Base-by-base conservation (phyloP, 64 coral and sea anemone species). In the Acropora yongei region DNA sequence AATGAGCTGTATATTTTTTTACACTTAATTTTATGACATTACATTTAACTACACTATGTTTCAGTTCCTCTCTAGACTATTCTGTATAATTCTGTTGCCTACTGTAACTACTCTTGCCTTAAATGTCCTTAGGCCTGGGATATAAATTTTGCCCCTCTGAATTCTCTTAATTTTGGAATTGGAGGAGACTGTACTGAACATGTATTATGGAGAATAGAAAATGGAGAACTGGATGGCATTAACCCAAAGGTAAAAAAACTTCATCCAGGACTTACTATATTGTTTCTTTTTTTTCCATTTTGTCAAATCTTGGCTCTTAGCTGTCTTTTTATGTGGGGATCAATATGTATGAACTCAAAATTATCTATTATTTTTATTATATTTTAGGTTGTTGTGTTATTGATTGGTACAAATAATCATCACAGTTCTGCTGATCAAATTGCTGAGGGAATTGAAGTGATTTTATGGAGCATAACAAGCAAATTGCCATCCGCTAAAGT, bases 161-260 rank as follows among this genome's bases (percentile, higher is more conserved):
- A 90, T 78, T 87, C 94, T 76, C 88, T 99, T 30, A 99, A 99
- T 71, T 99, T 99, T 92, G 94, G 88, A 42, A 96, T 96, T 86
- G 88, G 94, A 18, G 94, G 84, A 47, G 97, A 99, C 20, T 81
- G 72, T 9, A 96, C 97, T 46, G 93, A 99, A 18, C 91, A 96
- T 58, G 79, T 96, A 0, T 76, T 99, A 6, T 99, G 97, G 97
- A 96, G 97, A 80, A 61, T 95, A 76, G 91, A 99, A 78, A 93
- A 96, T 92, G 97, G 97, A 8, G 97, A 99, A 89, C 72, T 99
- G 63, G 94, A 95, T 50, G 57, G 11, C 1, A 46, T 99, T 3
- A 76, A 79, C 45, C 88, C 94, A 44, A 98, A 98, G 90, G 95
- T 96, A 44, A 55, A 1, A 6, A 19, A 2, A 30, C 30, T 30